Evolutionary conservation across 2,888 invertebrate genomes (phyloP), one percentile per base, ranked within the genome.

Genomic region (Drosophila seclusa): DNA sequence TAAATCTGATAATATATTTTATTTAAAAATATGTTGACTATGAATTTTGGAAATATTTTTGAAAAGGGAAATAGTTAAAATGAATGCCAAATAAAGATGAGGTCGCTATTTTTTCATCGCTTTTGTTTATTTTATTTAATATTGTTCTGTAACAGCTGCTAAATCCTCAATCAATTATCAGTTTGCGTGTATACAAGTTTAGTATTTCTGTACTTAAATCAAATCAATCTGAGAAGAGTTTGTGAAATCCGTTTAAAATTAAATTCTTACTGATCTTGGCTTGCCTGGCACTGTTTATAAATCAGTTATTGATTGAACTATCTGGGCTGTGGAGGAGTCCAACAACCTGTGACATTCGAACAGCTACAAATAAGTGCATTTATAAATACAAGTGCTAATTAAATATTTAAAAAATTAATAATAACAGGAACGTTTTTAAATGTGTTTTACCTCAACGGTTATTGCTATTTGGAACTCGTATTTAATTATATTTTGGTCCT

Each of bases 181-280:
- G 54, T 16, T 18, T 29, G 31, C 16, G 29, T 48, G 63, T 68
- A 63, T 57, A 63, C 53, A 31, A 21, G 13, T 0, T 6, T 4
- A 36, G 3, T 13, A 10, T 42, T n/a, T 6, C 2, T n/a, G 38
- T 50, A 34, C 1, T 21, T 13, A 13, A 13, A 57, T 49, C 48
- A 73, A 52, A 66, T 68, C 24, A 4, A 32, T 38, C 24, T 34
- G 27, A 24, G 4, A 31, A 24, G 16, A 36, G n/a, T 29, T 50
- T 18, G n/a, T 36, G 42, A 53, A 27, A 21, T 7, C 4, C 5
- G 13, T 29, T 31, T 27, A 31, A 65, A 40, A 78, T 76, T 68
- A 78, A 78, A 48, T 65, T 68, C 21, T 27, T 53, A 10, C 27
- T 63, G 21, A 24, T 78, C 11, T 48, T 68, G 40, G 34, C 55